A percentile compares a stretch with the other conserved stretches of the same genome.
Evolutionary conservation across 2,888 invertebrate species (phyloP).

Genomic region (Coecobrya sp.): DNA sequence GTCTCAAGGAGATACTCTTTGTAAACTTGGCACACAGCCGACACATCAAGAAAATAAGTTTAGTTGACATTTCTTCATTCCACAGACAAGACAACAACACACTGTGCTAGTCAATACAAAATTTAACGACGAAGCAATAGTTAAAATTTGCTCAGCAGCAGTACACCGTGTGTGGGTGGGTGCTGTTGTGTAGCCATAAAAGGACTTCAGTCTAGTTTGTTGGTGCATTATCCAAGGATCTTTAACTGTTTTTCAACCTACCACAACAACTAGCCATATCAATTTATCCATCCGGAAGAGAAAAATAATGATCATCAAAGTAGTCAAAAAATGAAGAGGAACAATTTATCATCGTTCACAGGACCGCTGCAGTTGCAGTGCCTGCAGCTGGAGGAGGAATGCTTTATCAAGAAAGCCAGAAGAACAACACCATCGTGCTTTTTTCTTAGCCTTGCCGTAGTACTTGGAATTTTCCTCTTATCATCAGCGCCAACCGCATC

Average conservation of each 20-base stretch:
- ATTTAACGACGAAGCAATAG: too few relatives aligned
- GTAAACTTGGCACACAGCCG: constrained; percentile 23
- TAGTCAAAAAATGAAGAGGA: not conserved
- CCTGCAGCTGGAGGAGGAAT: not conserved
- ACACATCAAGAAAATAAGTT: not conserved
- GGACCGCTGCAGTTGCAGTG: not conserved
- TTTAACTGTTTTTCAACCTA: not conserved
- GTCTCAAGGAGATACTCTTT: constrained; percentile 28
- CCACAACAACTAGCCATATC: not conserved
- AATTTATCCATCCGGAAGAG: not conserved
- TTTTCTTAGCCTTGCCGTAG: not conserved
- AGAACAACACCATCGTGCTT: not conserved
- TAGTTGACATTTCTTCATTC: not conserved
- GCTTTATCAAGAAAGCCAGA: not conserved
- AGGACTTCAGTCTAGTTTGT: not conserved
- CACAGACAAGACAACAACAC: not conserved
- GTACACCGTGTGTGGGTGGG: not conserved
- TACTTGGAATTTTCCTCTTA: constrained; percentile 22
- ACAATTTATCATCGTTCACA: not conserved
- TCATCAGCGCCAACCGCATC: constrained; percentile 14
- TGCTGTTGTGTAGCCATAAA: not conserved
- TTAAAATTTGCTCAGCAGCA: not conserved
- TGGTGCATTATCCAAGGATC: not conserved
- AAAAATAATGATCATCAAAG: not conserved
- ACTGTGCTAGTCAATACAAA: too few relatives aligned